These are phyloP conservation scores for Sapayoa aenigma DNA, from an alignment of 2,113 vertebrate species.

Conservation along the genomic window DNA sequence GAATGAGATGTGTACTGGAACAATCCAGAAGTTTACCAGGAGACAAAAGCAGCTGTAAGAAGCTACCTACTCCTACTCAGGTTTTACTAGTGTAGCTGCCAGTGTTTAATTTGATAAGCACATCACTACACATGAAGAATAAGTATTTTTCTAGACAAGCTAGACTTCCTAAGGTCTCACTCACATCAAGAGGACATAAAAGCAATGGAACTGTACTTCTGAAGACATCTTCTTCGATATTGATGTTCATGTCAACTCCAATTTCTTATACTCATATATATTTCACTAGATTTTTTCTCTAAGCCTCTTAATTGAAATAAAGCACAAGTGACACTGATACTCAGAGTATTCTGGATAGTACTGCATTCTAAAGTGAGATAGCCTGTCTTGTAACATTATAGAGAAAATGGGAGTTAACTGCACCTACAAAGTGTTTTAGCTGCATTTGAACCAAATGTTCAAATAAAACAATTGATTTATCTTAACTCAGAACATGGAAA, in stretches of 20 bases:
- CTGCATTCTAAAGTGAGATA: not conserved
- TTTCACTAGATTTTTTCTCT: not conserved
- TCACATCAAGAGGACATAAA: not conserved
- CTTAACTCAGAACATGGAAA: not conserved
- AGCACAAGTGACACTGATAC: not conserved
- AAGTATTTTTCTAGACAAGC: not conserved
- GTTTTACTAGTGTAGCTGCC: rapidly evolving
- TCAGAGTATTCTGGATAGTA: not conserved
- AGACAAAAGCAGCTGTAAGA: not conserved
- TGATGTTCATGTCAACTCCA: not conserved
- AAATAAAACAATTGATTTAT: not conserved
- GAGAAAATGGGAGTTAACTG: not conserved
- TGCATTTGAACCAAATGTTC: not conserved
- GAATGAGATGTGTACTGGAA: not conserved
- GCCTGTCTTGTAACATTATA: not conserved
- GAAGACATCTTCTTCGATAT: not conserved
- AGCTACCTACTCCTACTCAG: not conserved
- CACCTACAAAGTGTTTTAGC: not conserved
- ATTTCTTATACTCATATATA: not conserved
- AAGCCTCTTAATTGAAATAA: not conserved
- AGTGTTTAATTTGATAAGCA: not conserved
- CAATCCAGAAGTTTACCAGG: not conserved
- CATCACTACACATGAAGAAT: not conserved
- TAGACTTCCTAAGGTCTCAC: not conserved
- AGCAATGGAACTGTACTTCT: not conserved